A percentile compares a stretch with the other conserved stretches of the same genome.
phyloP scores from a whole-genome alignment of 2,113 vertebrate species.

The Neolamprologus tretocephalus region DNA sequence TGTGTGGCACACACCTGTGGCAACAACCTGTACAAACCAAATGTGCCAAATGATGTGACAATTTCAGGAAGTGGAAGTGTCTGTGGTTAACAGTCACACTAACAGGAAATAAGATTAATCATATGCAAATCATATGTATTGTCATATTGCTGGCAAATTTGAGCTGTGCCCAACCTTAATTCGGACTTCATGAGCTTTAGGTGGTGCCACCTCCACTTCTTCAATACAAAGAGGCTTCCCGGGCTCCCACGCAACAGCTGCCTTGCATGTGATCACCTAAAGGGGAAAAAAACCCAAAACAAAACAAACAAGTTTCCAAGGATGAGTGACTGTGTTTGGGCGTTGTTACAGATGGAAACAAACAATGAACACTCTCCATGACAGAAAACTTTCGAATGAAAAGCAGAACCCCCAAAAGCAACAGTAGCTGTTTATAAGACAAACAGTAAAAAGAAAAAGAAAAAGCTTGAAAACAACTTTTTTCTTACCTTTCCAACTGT shows the following conservation, averaged over 20 bases:
- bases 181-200: constrained; percentile 70
- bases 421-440: not conserved
- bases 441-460: not conserved
- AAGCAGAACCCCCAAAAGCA: not conserved
- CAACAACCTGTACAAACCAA: constrained; percentile 7
- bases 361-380: not conserved
- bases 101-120: not conserved
- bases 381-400: not conserved
- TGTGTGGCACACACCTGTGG: constrained; percentile 34
- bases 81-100: not conserved
- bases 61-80: not conserved
- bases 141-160: not conserved
- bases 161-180: constrained; percentile 59
- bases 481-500: constrained; percentile 25
- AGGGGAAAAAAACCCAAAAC: accelerated
- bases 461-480: not conserved
- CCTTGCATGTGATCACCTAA: constrained; percentile 75
- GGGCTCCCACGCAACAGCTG: constrained; percentile 71
- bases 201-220: constrained; percentile 74
- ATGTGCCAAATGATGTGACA: not conserved
- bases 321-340: not conserved
- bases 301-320: not conserved
- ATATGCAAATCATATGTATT: not conserved
- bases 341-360: not conserved
- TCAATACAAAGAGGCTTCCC: constrained; percentile 64